Evolutionary conservation across 1,140 invertebrate species (phyloP).

Genomic region (Maconellicoccus hirsutus): DNA sequence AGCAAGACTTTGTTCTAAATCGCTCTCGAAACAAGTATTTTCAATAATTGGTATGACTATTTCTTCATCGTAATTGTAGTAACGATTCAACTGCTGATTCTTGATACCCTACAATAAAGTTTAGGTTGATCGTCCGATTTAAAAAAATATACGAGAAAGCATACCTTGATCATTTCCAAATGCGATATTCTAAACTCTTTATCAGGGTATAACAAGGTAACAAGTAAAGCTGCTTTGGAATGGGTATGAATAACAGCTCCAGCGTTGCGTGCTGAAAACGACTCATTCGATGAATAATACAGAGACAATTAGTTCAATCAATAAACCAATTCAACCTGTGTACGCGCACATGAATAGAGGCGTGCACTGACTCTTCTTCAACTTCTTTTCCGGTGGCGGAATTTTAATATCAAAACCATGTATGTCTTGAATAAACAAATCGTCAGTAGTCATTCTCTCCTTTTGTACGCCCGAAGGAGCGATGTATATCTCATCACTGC

Average conservation of each 20-base stretch:
- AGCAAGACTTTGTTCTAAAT: slow-evolving; percentile 69
- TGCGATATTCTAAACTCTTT: slow-evolving; percentile 81
- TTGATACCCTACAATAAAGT: slow-evolving; percentile 54
- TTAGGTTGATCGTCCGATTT: neutral
- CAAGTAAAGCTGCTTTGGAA: slow-evolving; percentile 81
- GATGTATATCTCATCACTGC: slow-evolving; percentile 83
- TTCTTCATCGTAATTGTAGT: slow-evolving; percentile 81
- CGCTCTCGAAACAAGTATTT: slow-evolving; percentile 87
- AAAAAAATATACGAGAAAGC: slow-evolving; percentile 1
- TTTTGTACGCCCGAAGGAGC: slow-evolving; percentile 97
- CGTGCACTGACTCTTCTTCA: slow-evolving; percentile 92
- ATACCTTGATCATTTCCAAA: slow-evolving; percentile 95
- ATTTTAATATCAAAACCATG: slow-evolving; percentile 61
- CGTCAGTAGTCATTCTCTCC: slow-evolving; percentile 72
- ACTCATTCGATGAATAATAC: slow-evolving; percentile 22
- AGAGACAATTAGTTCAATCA: neutral
- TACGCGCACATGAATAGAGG: slow-evolving; percentile 94
- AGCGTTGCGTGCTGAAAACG: slow-evolving; percentile 49
- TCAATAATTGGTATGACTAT: slow-evolving; percentile 96
- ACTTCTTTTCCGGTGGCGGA: slow-evolving; percentile 61
- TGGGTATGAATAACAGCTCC: slow-evolving; percentile 95
- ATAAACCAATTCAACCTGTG: slow-evolving; percentile 39
- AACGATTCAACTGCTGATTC: slow-evolving; percentile 54
- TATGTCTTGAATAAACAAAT: slow-evolving; percentile 84
- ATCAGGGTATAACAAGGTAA: slow-evolving; percentile 72